Conservation (phyloP, 2,113 vertebrate genomes). For the Myotis brandtii region DNA sequence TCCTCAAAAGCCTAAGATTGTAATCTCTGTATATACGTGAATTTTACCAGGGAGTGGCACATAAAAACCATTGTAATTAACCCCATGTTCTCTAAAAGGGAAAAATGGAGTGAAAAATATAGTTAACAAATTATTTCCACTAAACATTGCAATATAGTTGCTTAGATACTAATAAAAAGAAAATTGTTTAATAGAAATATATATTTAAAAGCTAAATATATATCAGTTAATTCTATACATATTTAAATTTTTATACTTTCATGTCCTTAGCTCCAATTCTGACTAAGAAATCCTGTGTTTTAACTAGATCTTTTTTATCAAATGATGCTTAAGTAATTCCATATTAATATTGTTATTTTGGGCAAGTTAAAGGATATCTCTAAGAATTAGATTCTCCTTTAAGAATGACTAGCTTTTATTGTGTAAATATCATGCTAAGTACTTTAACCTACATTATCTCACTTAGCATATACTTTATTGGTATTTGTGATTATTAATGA, state of each 20-base stretch:
- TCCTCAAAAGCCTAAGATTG: not conserved
- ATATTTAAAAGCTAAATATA: not conserved
- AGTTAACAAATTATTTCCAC: not conserved
- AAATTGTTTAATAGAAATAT: not conserved
- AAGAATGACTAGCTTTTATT: constrained; percentile 9
- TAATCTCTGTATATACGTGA: not conserved
- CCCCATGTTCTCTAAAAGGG: not conserved
- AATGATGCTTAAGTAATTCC: constrained; percentile 23
- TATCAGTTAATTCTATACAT: not conserved
- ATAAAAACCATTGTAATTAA: constrained; percentile 11
- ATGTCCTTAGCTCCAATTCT: not conserved
- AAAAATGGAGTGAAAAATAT: not conserved
- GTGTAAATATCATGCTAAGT: not conserved
- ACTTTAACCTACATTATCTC: not conserved
- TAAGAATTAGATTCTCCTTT: constrained; percentile 4
- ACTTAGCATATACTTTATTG: not conserved
- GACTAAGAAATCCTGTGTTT: not conserved
- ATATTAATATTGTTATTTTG: not conserved
- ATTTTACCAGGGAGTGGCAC: constrained; percentile 46
- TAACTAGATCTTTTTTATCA: constrained; percentile 13
- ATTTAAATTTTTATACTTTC: constrained; percentile 17
- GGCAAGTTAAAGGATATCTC: not conserved
- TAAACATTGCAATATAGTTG: not conserved
- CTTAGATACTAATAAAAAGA: not conserved
- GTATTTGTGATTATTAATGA: not conserved